Base-by-base conservation (phyloP, 2,888 invertebrate species). In the Drosophila rellima region DNA sequence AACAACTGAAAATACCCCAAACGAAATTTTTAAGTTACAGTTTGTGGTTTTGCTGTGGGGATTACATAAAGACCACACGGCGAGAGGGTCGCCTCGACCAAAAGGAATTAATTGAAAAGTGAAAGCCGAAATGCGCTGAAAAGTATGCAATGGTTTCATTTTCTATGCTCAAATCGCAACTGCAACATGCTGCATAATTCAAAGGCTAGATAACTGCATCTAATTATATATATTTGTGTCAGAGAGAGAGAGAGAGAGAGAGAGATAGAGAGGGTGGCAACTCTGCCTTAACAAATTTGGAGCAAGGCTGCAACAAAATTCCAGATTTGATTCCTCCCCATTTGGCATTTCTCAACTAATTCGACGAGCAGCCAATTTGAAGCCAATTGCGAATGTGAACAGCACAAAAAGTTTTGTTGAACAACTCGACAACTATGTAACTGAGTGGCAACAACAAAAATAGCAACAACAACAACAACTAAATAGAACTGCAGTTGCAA, bases 391-490 rank as follows among this genome's bases (percentile, higher is more conserved):
- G 67, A 81, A 70, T 74, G 84, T 82, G 75, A 76, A 70, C 59
- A 68, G 55, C 61, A 55, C 51, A 50, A 39, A 70, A 74, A 64
- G 42, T 63, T 82, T 69, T 79, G 69, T 79, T 77, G 59, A 83
- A 88, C 88, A 80, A 83, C 86, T 83, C 83, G 86, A 79, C 82
- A 83, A 80, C 86, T 85, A 68, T 77, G 74, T 82, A 82, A 88
- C 82, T 75, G 82, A 78, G 70, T 82, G 76, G 82, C 76, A 82
- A 40, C 57, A 73, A 42, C 54, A 67, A 45, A 45, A 48, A 15
- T 40, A 47, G 20, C 51, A 39, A 7, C 52, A 44, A 29, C 55
- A 62, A 37, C 42, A 45, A 47, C 47, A 51, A 17, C 64, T 35
- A 48, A 42, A 45, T 50, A 35, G 44, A 45, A 20, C 60, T 67